Base-by-base conservation (phyloP, 2,797 vertebrate genomes). In the Muraenolepis orangiensis region DNA sequence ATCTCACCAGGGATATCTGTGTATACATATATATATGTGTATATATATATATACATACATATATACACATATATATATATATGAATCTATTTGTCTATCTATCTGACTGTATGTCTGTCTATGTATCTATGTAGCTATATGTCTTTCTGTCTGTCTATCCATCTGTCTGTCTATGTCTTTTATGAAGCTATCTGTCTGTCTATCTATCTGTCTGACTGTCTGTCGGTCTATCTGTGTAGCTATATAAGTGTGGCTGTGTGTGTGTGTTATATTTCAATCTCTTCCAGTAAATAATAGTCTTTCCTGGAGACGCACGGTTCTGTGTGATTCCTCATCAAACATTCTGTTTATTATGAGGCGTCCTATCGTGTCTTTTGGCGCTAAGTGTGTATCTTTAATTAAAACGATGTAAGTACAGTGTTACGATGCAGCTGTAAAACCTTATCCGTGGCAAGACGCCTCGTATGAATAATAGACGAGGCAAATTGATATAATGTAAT, bases 401-500 rank as follows among this genome's bases (percentile, higher is more conserved):
- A 81, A 67, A 82, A 75, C 69, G 26, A 78, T 81, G 70, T 42
- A 84, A 87, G 85, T 78, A 86, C 28, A 77, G 82, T 85, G 72
- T 81, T 74, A 30, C 68, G 18, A 32, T 69, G 51, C 12, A 73
- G 71, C 75, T 74, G 74, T 74, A 77, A 74, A 80, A 76, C 34
- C 61, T 73, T 57, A 57, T 57, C 51, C 82, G 82, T 73, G 76
- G 84, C 84, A 76, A 66, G 80, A 74, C 66, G 84, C 76, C 72
- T 38, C 40, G 79, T 76, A 83, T 90, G 86, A 92, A 90, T 91
- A 90, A 91, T 84, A 84, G 81, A 88, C 72, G 73, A 71, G 40
- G 80, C 75, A 86, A 87, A 90, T 85, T 87, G 85, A 89, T 88
- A 86, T 84, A 76, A 89, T 81, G 77, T 73, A 86, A 86, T 85